These are phyloP conservation scores for Sesamia inferens DNA, from an alignment of 2,888 invertebrate genomes.

Conservation along the genomic window DNA sequence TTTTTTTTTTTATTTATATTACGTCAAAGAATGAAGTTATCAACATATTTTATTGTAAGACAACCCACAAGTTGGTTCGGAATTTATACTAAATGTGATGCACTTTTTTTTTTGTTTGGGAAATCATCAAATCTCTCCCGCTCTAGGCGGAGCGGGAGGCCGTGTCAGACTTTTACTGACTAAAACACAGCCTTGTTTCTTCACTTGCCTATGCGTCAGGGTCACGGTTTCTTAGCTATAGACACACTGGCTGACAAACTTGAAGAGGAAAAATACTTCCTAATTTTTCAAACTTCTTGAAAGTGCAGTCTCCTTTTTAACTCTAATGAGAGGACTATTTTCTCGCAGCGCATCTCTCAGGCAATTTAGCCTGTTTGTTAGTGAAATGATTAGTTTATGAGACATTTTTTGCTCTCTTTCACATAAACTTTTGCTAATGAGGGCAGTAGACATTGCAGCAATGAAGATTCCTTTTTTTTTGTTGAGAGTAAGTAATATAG, in stretches of 20 bases:
- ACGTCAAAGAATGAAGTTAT: too few relatives aligned
- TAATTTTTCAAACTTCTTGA: slow-evolving; percentile 31
- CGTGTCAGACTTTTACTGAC: too few relatives aligned
- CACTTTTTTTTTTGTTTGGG: too few relatives aligned
- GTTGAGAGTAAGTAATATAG: background rate
- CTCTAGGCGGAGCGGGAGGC: too few relatives aligned
- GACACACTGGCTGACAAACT: slow-evolving; percentile 24
- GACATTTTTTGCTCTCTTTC: slow-evolving; percentile 44
- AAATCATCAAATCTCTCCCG: too few relatives aligned
- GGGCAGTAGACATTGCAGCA: slow-evolving; percentile 23
- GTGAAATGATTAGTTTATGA: slow-evolving; percentile 64
- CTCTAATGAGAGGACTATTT: slow-evolving; percentile 61
- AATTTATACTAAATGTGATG: too few relatives aligned
- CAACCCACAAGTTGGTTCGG: too few relatives aligned
- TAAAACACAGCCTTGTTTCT: too few relatives aligned
- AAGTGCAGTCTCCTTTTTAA: slow-evolving; percentile 56
- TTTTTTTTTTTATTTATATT: too few relatives aligned
- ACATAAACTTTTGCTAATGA: slow-evolving; percentile 62
- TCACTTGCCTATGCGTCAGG: too few relatives aligned
- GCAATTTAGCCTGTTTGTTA: slow-evolving; percentile 62
- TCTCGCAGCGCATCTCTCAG: slow-evolving; percentile 42
- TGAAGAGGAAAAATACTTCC: slow-evolving; percentile 15
- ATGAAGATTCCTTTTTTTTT: slow-evolving; percentile 6
- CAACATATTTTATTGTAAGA: too few relatives aligned
- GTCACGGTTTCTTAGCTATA: too few relatives aligned